Percentiles rank a stretch among this genome's conserved stretches.
Conservation (phyloP, 2,888 invertebrate genomes). For the Drosophila anceps region DNA sequence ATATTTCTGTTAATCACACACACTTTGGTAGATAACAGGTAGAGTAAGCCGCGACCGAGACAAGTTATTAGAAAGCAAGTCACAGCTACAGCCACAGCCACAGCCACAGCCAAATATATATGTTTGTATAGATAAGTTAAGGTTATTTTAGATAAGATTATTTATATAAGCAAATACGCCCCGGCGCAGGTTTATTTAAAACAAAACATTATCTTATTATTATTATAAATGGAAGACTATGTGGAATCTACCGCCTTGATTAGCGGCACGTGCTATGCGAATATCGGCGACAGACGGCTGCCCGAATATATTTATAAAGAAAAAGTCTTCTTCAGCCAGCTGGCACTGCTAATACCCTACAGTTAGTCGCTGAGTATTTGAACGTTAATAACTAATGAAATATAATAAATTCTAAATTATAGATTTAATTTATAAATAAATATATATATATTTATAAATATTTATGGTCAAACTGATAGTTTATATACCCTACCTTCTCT, state of each 20-base stretch:
- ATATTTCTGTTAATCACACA: constrained; percentile 4
- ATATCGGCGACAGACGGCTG: constrained; percentile 17
- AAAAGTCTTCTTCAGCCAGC: background rate
- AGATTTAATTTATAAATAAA: too few species aligned
- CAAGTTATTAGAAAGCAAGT: background rate
- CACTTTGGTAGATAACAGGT: constrained; percentile 2
- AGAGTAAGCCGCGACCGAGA: background rate
- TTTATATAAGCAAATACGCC: constrained; percentile 4
- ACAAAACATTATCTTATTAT: constrained; percentile 25
- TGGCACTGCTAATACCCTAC: constrained; percentile 3
- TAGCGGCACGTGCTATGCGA: constrained; percentile 36
- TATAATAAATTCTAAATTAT: too few species aligned
- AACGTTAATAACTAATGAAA: too few species aligned
- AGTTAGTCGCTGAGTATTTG: background rate
- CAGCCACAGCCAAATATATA: background rate
- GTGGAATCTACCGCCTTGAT: constrained; percentile 26
- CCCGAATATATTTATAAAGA: constrained; percentile 7
- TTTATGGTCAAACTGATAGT: too few species aligned
- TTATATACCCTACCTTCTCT: background rate
- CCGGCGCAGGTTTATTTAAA: constrained; percentile 13
- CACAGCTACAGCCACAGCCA: background rate
- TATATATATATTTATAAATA: too few species aligned
- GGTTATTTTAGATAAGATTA: constrained; percentile 18
- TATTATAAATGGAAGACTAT: constrained; percentile 19
- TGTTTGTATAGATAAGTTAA: constrained; percentile 19